These are phyloP conservation scores for Eleginops maclovinus DNA, from an alignment of 2,113 vertebrate genomes.

Conservation along the genomic window DNA sequence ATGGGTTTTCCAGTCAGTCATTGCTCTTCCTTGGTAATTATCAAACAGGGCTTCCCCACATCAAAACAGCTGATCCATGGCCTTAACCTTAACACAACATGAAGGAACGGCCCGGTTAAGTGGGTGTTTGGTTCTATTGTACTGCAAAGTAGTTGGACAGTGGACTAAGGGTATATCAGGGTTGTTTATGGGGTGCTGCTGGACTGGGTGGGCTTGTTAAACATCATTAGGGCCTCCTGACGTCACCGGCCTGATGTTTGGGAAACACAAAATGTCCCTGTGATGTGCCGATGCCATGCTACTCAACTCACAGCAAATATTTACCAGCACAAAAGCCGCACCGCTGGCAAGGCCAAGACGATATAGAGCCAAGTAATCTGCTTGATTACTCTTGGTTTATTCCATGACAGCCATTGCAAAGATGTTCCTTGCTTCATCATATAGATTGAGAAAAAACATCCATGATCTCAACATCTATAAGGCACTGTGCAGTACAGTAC, in stretches of 20 bases:
- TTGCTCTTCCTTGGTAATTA: constrained; percentile 67
- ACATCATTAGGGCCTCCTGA: constrained; percentile 77
- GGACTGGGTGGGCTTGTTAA: constrained; percentile 79
- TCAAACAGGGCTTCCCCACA: constrained; percentile 80
- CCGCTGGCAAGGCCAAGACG: constrained; percentile 68
- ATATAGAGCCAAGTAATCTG: constrained; percentile 72
- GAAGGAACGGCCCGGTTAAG: constrained; percentile 51
- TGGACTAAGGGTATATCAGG: constrained; percentile 62
- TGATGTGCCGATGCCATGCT: constrained; percentile 79
- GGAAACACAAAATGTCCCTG: constrained; percentile 81
- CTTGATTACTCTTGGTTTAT: constrained; percentile 79
- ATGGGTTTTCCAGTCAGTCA: constrained; percentile 78
- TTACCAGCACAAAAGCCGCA: constrained; percentile 78
- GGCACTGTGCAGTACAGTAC: neutral
- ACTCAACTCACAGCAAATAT: constrained; percentile 85
- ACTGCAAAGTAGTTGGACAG: constrained; percentile 53
- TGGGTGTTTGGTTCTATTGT: constrained; percentile 58
- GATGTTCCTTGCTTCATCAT: constrained; percentile 65
- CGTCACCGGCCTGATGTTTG: constrained; percentile 80
- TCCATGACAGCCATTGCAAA: constrained; percentile 67
- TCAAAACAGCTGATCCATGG: constrained; percentile 67
- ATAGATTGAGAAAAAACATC: constrained; percentile 55
- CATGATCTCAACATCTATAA: constrained; percentile 25
- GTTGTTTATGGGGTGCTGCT: constrained; percentile 78
- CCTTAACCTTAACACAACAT: constrained; percentile 55